Percentiles rank a stretch among this genome's conserved stretches.
Evolutionary conservation across 2,113 vertebrate genomes (phyloP).

Genomic region (Paramisgurnus dabryanus): DNA sequence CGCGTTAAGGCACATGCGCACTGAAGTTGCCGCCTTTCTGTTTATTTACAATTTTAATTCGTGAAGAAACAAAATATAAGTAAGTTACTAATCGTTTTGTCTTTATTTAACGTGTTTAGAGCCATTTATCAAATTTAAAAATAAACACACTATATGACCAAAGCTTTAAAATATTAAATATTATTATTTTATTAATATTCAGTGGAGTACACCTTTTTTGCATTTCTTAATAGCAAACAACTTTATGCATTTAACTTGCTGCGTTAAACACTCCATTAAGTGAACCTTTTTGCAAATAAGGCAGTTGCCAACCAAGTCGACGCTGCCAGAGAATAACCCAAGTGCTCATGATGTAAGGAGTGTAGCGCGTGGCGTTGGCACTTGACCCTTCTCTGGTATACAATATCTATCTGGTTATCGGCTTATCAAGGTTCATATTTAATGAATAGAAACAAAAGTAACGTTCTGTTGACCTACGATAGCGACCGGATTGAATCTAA

Average conservation of each 20-base stretch:
- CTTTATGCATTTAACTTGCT: background rate
- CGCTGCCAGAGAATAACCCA: background rate
- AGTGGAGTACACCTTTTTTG: no score
- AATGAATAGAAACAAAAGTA: slow-evolving; percentile 62
- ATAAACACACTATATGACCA: no score
- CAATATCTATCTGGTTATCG: slow-evolving; percentile 58
- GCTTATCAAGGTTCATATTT: slow-evolving; percentile 68
- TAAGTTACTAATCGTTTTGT: no score
- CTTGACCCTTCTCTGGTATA: slow-evolving; percentile 66
- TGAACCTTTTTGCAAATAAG: background rate
- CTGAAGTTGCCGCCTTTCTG: background rate
- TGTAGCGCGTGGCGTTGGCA: slow-evolving; percentile 51
- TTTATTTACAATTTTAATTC: background rate
- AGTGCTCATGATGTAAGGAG: slow-evolving; percentile 35
- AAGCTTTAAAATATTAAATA: background rate
- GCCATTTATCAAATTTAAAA: no score
- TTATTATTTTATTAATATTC: no score
- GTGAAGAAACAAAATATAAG: no score
- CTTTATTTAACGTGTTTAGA: no score
- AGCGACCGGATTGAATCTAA: slow-evolving; percentile 62
- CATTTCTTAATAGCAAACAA: background rate
- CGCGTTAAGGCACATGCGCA: background rate
- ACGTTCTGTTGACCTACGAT: slow-evolving; percentile 59
- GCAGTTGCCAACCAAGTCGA: background rate
- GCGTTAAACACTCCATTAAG: background rate